These are phyloP conservation scores for Odontesthes bonariensis DNA, from an alignment of 2,113 vertebrate species.

Conservation along the genomic window DNA sequence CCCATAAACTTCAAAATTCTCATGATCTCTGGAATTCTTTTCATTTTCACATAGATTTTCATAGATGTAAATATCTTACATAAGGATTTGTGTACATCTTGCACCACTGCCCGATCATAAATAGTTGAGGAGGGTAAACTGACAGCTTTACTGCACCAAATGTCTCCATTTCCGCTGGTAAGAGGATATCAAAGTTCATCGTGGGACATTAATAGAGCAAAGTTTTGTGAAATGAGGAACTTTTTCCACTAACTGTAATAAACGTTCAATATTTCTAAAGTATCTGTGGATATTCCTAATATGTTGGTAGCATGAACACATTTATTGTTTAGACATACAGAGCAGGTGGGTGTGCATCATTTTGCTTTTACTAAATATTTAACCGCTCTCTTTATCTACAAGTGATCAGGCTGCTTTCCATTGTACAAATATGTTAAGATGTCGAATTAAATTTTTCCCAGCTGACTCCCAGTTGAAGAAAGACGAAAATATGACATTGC, in stretches of 20 bases:
- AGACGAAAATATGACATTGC: background rate
- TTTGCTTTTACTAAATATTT: background rate
- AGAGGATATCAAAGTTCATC: constrained; percentile 89
- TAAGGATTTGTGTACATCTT: constrained; percentile 30
- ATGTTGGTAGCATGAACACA: too few relatives aligned
- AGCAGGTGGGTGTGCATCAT: background rate
- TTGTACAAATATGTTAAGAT: background rate
- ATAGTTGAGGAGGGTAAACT: constrained; percentile 15
- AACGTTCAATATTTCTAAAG: too few relatives aligned
- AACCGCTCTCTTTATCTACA: background rate
- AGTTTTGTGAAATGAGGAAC: too few relatives aligned
- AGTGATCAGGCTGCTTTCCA: background rate
- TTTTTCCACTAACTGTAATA: too few relatives aligned
- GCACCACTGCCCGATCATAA: constrained; percentile 10
- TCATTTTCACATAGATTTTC: constrained; percentile 7
- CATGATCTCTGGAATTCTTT: constrained; percentile 15
- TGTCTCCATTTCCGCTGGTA: constrained; percentile 24
- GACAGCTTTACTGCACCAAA: constrained; percentile 48
- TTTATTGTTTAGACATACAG: background rate
- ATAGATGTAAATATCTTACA: constrained; percentile 2
- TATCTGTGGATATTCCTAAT: too few relatives aligned
- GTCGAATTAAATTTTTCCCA: background rate
- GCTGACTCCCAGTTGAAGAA: background rate
- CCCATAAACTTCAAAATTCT: too few relatives aligned
- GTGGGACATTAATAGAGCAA: constrained; percentile 84